These are phyloP conservation scores for Ichneumon xanthorius DNA, from an alignment of 2,888 invertebrate species.

Conservation along the genomic window DNA sequence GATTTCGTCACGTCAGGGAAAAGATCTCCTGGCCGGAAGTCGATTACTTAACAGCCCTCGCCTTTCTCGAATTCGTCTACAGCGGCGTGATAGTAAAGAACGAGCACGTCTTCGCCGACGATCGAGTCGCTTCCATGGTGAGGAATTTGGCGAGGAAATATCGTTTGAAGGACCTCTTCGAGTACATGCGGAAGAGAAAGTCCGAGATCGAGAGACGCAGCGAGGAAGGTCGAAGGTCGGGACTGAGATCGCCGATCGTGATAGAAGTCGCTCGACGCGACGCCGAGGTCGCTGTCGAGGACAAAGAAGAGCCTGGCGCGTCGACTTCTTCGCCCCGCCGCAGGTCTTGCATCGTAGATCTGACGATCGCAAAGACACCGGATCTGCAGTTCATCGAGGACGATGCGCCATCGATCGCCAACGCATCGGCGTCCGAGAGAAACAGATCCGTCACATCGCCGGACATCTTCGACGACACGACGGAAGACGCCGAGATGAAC, in stretches of 20 bases:
- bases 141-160: slow-evolving; percentile 79
- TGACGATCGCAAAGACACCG: slow-evolving; percentile 2
- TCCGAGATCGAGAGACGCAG: slow-evolving; percentile 9
- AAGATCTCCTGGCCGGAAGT: slow-evolving; percentile 78
- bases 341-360: background rate
- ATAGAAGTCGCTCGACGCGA: slow-evolving; percentile 2
- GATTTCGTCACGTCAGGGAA: slow-evolving; percentile 72
- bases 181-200: slow-evolving; percentile 74
- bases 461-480: slow-evolving; percentile 69
- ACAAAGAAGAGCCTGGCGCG: background rate
- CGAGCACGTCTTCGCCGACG: slow-evolving; percentile 69
- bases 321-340: background rate
- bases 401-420: background rate
- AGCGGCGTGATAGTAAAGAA: slow-evolving; percentile 79
- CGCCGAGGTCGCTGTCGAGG: background rate
- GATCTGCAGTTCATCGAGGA: background rate
- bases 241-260: slow-evolving; percentile 14
- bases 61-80: slow-evolving; percentile 84
- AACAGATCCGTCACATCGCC: slow-evolving; percentile 72
- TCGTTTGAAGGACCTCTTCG: slow-evolving; percentile 76
- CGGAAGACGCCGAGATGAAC: slow-evolving; percentile 15
- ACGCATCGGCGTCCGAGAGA: slow-evolving; percentile 8
- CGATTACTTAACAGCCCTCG: slow-evolving; percentile 76
- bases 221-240: background rate
- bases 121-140: slow-evolving; percentile 68